Conservation (phyloP, 2,888 invertebrate species). For the Eristalis pertinax region DNA sequence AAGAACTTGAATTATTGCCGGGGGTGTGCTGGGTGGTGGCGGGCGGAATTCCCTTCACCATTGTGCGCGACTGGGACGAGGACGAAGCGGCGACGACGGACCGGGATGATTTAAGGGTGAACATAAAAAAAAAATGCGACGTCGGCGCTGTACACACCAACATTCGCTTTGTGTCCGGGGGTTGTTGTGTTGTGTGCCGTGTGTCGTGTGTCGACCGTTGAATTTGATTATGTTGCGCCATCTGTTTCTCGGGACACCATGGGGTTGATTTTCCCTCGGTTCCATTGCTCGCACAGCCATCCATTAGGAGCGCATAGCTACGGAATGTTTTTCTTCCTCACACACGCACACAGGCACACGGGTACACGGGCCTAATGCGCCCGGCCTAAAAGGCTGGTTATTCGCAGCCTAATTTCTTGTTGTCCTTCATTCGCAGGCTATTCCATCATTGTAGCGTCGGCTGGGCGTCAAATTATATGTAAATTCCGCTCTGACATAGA, state of each 20-base stretch:
- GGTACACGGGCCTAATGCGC: neutral
- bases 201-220: conserved; percentile 42
- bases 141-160: conserved; percentile 51
- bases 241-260: conserved; percentile 36
- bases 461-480: conserved; percentile 56
- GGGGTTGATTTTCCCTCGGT: conserved; percentile 40
- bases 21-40: conserved; percentile 13
- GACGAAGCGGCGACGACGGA: neutral
- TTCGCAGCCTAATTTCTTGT: conserved; percentile 45
- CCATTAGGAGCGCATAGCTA: neutral
- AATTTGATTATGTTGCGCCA: conserved; percentile 72
- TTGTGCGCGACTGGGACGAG: neutral
- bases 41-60: neutral
- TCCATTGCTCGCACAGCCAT: neutral
- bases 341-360: neutral
- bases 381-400: conserved; percentile 6
- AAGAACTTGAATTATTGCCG: conserved; percentile 59
- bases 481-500: conserved; percentile 57
- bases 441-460: neutral
- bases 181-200: neutral
- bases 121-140: conserved; percentile 50
- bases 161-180: neutral
- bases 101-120: neutral
- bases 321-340: conserved; percentile 39
- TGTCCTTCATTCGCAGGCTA: conserved; percentile 20